These are phyloP conservation scores for Enteromius trimaculatus DNA, from an alignment of 2,797 vertebrate genomes.

Conservation along the genomic window DNA sequence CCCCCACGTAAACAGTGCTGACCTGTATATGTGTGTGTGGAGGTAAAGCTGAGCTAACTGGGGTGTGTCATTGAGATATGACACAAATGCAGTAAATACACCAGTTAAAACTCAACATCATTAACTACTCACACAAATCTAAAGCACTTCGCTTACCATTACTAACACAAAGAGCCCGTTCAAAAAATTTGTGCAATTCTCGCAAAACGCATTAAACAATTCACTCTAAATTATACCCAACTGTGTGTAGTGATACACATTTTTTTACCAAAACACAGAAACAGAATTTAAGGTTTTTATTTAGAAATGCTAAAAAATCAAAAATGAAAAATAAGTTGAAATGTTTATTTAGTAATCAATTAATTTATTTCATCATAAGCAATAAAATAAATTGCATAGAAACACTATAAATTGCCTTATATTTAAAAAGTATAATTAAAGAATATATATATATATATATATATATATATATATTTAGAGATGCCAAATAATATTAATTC, in stretches of 20 bases:
- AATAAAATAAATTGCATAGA: neutral
- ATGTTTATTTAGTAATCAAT: no score
- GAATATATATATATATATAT: neutral
- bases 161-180: neutral
- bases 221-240: neutral
- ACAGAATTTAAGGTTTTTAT: neutral
- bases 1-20: conserved; percentile 38
- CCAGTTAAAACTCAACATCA: conserved; percentile 27
- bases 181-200: neutral
- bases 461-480: neutral
- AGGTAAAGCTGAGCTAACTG: conserved; percentile 31
- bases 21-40: conserved; percentile 32
- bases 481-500: neutral
- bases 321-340: neutral
- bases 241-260: neutral
- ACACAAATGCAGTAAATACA: conserved; percentile 37
- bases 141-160: neutral
- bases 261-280: neutral
- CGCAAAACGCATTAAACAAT: neutral
- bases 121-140: neutral
- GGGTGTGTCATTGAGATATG: conserved; percentile 36
- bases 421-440: neutral
- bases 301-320: neutral
- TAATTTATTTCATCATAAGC: neutral
- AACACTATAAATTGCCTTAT: neutral